phyloP scores from a whole-genome alignment of 2,888 invertebrate species.

The Drosophila demipolita region DNA sequence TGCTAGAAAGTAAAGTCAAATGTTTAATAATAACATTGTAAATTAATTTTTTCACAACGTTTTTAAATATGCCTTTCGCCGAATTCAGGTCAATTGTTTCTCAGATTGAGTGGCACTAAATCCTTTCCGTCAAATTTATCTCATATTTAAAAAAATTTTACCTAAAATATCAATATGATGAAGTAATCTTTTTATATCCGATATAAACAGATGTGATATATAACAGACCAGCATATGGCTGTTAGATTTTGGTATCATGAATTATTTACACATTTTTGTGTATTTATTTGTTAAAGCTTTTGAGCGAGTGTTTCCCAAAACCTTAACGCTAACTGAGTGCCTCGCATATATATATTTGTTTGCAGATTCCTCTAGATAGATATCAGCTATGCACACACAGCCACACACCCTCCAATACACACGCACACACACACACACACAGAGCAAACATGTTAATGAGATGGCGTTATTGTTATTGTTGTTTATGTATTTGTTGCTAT shows the following conservation, averaged over 20 bases:
- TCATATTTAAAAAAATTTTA: neutral
- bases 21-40: neutral
- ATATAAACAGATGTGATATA: neutral
- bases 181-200: neutral
- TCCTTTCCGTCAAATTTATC: neutral
- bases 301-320: neutral
- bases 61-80: neutral
- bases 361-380: neutral
- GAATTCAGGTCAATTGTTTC: neutral
- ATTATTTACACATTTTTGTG: constrained; percentile 8
- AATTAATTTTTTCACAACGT: neutral
- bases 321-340: constrained; percentile 5
- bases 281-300: constrained; percentile 5
- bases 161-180: neutral
- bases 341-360: constrained; percentile 23
- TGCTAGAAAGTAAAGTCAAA: neutral
- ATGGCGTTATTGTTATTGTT: constrained; percentile 20
- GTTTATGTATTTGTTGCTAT: constrained; percentile 12
- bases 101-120: neutral
- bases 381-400: constrained; percentile 19
- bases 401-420: constrained; percentile 22
- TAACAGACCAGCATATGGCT: neutral
- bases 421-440: constrained; percentile 27
- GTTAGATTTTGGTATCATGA: neutral
- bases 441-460: constrained; percentile 67